Conservation (phyloP, 2,113 vertebrate genomes). For the Nibea coibor region DNA sequence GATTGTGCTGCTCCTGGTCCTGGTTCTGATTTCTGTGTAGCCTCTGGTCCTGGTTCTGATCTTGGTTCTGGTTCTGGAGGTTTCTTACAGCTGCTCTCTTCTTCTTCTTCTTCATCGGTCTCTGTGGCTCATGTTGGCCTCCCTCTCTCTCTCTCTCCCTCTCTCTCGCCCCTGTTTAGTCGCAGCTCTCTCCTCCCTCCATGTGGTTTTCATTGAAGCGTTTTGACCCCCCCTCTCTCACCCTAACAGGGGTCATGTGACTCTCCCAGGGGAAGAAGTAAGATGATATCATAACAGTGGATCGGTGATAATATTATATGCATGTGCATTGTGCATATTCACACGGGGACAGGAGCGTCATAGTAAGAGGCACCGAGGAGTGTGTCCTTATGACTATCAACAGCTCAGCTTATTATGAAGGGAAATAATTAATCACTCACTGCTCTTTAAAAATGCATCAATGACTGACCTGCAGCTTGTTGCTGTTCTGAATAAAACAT, state of each 20-base stretch:
- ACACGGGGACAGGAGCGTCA: background rate
- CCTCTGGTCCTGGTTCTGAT: slow-evolving; percentile 13
- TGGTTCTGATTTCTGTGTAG: slow-evolving; percentile 1
- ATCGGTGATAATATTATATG: slow-evolving; percentile 46
- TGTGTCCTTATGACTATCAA: background rate
- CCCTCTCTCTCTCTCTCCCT: slow-evolving; percentile 30
- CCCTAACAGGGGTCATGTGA: slow-evolving; percentile 77
- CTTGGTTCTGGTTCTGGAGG: slow-evolving; percentile 23
- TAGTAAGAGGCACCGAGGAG: background rate
- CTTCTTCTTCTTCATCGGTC: slow-evolving; percentile 22
- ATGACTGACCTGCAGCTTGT: background rate
- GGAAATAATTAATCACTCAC: background rate
- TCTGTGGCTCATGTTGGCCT: slow-evolving; percentile 58
- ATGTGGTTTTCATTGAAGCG: slow-evolving; percentile 83
- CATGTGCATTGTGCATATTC: slow-evolving; percentile 15
- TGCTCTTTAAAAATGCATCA: background rate
- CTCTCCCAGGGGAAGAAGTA: slow-evolving; percentile 69
- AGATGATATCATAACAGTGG: slow-evolving; percentile 74
- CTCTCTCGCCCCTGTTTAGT: slow-evolving; percentile 38
- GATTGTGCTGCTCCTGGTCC: slow-evolving; percentile 27
- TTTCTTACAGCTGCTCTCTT: slow-evolving; percentile 41
- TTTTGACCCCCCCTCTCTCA: slow-evolving; percentile 58
- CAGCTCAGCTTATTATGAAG: no score
- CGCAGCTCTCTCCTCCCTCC: slow-evolving; percentile 68
- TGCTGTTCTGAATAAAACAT: background rate